Evolutionary conservation across 2,797 vertebrate species (phyloP).

Genomic region (Chanos chanos): DNA sequence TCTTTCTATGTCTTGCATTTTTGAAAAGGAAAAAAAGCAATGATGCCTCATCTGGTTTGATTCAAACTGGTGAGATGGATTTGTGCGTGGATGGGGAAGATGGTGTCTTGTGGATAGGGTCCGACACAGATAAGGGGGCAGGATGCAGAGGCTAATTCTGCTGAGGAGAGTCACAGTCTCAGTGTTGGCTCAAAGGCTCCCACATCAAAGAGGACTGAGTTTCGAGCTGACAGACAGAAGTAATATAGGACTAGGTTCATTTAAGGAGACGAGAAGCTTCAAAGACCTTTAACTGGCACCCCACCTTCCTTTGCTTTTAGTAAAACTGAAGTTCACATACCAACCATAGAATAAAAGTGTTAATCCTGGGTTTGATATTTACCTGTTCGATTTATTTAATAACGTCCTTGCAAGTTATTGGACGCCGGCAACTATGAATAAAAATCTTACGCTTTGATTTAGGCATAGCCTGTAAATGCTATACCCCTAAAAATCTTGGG

Average conservation of each 20-base stretch:
- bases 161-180: conserved; percentile 74
- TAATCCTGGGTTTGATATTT: no score
- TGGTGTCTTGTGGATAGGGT: conserved; percentile 72
- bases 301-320: conserved; percentile 69
- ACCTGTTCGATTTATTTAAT: no score
- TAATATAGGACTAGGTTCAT: conserved; percentile 81
- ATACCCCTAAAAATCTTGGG: no score
- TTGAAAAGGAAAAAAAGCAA: conserved; percentile 60
- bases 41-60: conserved; percentile 80
- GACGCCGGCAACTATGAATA: no score
- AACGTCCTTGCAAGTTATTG: no score
- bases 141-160: conserved; percentile 81
- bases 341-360: no score
- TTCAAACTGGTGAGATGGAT: conserved; percentile 73
- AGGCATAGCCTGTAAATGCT: no score
- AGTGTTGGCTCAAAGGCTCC: conserved; percentile 72
- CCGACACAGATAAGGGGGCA: conserved; percentile 57
- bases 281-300: conserved; percentile 71
- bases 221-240: conserved; percentile 46
- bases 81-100: conserved; percentile 68
- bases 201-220: conserved; percentile 83
- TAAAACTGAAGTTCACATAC: conserved; percentile 23
- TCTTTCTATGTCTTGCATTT: no score
- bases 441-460: no score
- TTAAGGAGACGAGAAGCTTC: conserved; percentile 84